A percentile compares a stretch with the other conserved stretches of the same genome.
Evolutionary conservation across 2,797 vertebrate genomes (phyloP).

Genomic region (Florisuga fusca): DNA sequence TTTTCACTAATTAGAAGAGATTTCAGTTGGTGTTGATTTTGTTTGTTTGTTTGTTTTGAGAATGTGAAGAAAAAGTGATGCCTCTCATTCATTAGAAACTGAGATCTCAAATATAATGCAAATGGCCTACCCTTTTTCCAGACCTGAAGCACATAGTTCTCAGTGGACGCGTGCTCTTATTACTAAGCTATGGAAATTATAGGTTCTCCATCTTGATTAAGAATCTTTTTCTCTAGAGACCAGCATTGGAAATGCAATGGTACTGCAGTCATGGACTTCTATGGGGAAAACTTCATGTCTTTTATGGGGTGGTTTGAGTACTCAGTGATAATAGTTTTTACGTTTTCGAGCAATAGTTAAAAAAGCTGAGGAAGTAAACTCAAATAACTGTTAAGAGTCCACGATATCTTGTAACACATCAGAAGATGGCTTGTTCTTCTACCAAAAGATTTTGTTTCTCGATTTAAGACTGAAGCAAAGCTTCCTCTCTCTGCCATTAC

Average conservation of each 20-base stretch:
- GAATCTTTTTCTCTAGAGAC: conserved; percentile 31
- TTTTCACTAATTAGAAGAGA: neutral
- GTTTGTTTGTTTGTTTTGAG: neutral
- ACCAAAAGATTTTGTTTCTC: neutral
- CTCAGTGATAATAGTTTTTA: neutral
- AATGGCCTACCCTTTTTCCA: conserved; percentile 36
- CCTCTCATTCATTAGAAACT: neutral
- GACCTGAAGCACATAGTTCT: conserved; percentile 11
- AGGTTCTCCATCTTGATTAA: conserved; percentile 35
- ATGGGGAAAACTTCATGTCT: conserved; percentile 8
- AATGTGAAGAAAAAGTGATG: neutral
- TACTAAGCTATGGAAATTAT: conserved; percentile 34
- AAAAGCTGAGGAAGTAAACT: neutral
- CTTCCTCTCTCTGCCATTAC: neutral
- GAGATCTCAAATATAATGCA: neutral
- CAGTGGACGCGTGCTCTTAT: neutral
- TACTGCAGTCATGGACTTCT: neutral
- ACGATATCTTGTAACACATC: neutral
- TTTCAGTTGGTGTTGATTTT: neutral
- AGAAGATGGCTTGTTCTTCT: neutral
- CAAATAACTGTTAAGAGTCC: neutral
- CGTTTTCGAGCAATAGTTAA: neutral
- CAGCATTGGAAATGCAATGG: conserved; percentile 5
- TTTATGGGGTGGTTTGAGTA: neutral
- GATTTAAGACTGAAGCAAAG: neutral